Base-by-base conservation (phyloP, 2,888 invertebrate species). In the Syritta pipiens region DNA sequence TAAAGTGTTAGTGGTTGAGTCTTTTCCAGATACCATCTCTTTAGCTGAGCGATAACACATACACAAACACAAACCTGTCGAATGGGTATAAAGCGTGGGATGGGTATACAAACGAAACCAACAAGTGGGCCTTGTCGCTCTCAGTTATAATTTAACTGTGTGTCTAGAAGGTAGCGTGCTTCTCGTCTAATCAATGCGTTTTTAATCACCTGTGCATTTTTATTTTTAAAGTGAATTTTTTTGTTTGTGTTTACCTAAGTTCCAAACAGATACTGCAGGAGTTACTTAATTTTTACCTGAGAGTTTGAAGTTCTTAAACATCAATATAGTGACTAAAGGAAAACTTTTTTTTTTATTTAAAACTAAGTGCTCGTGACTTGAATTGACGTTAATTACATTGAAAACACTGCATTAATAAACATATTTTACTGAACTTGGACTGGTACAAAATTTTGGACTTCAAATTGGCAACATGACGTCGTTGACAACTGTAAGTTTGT, bases 401-500 rank as follows among this genome's bases (percentile, higher is more conserved):
- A n/a, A 14, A 14, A 14, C 7, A 32, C 37, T 37, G 37, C 9
- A 37, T 46, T 44, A n/a, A 24, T 30, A 2, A 28, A 40, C 20
- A 51, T 42, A 20, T 32, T 9, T 1, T 20, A 14, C 7, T 12
- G 3, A 44, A 30, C 4, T 22, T 28, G 9, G 28, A 40, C 30
- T 59, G 14, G 22, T 7, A 37, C 4, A 44, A 5, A 20, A 44
- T 17, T 46, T 59, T 12, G 17, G 10, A 14, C 19, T 37, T 48
- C 19, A 28, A 48, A 24, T 51, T 22, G 28, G 24, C 32, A 22
- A 65, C 14, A 76, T 76, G 76, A 57, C 71, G 40, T 51, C 28
- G 37, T 46, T 76, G 37, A 59, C 62, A 14, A 71, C 57, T 26
- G 76, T 76, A 76, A 69, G 76, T 71, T 24, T 30, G n/a, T 24